A percentile compares a stretch with the other conserved stretches of the same genome.
Evolutionary conservation across 35 echinoderm and acorn worm genomes (phyloP).

Genomic region (Patiria miniata): DNA sequence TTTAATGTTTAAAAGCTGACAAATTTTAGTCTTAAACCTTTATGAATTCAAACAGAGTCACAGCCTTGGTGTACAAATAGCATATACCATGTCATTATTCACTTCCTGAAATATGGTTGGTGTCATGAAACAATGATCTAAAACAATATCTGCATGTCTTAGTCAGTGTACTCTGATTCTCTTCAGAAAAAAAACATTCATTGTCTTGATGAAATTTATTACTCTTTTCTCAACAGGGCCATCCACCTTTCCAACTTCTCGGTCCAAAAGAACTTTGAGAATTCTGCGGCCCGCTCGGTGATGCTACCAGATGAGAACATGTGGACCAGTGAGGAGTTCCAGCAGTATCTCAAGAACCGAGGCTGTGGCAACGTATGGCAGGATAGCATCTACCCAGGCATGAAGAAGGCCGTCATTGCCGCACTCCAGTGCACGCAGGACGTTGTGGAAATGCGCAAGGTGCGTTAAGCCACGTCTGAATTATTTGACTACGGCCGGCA

Average conservation of each 20-base stretch:
- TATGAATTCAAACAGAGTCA: no score
- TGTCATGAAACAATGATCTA: no score
- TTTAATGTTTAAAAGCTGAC: no score
- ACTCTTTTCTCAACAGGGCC: constrained; percentile 36
- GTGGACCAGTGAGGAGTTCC: constrained; percentile 86
- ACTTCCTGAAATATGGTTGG: no score
- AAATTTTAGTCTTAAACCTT: no score
- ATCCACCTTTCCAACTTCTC: constrained; percentile 96
- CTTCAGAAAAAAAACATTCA: no score
- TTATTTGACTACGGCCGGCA: no score
- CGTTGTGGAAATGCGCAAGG: constrained; percentile 79
- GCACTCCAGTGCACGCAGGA: constrained; percentile 84
- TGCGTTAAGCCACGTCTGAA: no score
- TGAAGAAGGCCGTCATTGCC: constrained; percentile 91
- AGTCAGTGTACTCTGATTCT: no score
- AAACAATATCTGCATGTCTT: no score
- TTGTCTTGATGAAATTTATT: not conserved
- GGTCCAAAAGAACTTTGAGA: constrained; percentile 92
- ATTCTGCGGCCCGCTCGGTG: constrained; percentile 41
- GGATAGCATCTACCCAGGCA: constrained; percentile 87
- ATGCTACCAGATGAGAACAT: constrained; percentile 95
- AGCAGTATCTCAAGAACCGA: constrained; percentile 71
- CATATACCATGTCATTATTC: no score
- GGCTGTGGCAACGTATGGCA: constrained; percentile 82
- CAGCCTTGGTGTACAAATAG: no score